Percentiles rank a stretch among this genome's conserved stretches.
Evolutionary conservation across 2,113 vertebrate species (phyloP).

Genomic region (Chamaetylas fuelleborni): DNA sequence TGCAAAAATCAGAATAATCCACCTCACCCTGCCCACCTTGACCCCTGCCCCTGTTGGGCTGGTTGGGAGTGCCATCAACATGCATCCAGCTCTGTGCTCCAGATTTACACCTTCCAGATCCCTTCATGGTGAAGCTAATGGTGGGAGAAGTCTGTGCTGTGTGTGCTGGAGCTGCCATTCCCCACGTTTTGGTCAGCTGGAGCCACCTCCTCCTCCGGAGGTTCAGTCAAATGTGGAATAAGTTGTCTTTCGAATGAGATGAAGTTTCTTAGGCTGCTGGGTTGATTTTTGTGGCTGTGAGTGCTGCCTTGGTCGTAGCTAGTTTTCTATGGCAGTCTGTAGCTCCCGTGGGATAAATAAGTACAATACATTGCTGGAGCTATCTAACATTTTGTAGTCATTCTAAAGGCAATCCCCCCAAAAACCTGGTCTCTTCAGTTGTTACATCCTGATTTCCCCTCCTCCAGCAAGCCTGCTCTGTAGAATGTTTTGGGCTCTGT

Average conservation of each 20-base stretch:
- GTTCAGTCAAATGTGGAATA: background rate
- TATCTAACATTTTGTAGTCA: background rate
- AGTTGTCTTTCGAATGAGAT: background rate
- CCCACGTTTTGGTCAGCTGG: fast-evolving
- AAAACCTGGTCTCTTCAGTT: background rate
- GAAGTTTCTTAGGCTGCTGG: background rate
- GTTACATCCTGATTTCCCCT: background rate
- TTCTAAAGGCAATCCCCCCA: background rate
- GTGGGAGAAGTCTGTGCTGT: background rate
- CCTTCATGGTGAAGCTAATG: background rate
- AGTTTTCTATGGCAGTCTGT: background rate
- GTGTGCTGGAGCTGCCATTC: background rate
- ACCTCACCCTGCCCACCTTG: background rate
- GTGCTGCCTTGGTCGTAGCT: background rate
- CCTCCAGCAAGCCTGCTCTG: background rate
- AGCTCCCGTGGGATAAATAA: background rate
- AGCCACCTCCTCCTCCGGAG: background rate
- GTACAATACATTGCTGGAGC: background rate
- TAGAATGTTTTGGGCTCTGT: background rate
- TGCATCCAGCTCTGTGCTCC: background rate
- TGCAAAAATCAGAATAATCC: background rate
- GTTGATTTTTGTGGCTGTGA: background rate
- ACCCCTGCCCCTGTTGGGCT: background rate
- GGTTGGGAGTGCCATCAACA: background rate
- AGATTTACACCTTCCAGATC: background rate